Evolutionary conservation across 2,113 vertebrate genomes (phyloP).

Genomic region (Thomomys bottae): DNA sequence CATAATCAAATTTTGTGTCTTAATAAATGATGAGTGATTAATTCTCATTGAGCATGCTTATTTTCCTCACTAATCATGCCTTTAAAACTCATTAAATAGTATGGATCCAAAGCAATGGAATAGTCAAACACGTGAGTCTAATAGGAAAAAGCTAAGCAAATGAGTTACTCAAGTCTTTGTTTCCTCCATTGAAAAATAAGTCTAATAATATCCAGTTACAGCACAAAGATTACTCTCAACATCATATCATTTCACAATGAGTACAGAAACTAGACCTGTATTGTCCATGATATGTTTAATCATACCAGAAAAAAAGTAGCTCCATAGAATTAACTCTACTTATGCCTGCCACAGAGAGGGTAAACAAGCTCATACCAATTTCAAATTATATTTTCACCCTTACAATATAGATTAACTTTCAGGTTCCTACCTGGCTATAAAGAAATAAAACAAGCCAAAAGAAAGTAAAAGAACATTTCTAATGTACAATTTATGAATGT

Average conservation of each 20-base stretch:
- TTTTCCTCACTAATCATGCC: background rate
- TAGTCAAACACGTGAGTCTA: background rate
- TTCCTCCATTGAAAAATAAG: background rate
- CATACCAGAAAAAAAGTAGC: background rate
- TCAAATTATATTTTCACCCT: constrained; percentile 3
- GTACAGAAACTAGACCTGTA: background rate
- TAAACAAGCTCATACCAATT: background rate
- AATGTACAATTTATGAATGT: background rate
- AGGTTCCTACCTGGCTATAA: background rate
- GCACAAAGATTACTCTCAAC: background rate
- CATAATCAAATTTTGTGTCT: background rate
- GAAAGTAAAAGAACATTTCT: background rate
- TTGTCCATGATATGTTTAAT: background rate
- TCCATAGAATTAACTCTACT: constrained; percentile 5
- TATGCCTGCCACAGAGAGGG: background rate
- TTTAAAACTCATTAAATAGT: background rate
- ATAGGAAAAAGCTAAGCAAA: background rate
- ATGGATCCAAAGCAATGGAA: background rate
- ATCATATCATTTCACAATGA: background rate
- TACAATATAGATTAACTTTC: background rate
- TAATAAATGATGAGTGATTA: background rate
- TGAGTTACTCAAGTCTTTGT: background rate
- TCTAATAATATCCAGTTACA: background rate
- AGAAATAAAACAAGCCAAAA: background rate
- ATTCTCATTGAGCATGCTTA: background rate